A percentile compares a stretch with the other conserved stretches of the same genome.
These are phyloP conservation scores for Pangasius djambal DNA, from an alignment of 2,797 vertebrate species.

Conservation along the genomic window DNA sequence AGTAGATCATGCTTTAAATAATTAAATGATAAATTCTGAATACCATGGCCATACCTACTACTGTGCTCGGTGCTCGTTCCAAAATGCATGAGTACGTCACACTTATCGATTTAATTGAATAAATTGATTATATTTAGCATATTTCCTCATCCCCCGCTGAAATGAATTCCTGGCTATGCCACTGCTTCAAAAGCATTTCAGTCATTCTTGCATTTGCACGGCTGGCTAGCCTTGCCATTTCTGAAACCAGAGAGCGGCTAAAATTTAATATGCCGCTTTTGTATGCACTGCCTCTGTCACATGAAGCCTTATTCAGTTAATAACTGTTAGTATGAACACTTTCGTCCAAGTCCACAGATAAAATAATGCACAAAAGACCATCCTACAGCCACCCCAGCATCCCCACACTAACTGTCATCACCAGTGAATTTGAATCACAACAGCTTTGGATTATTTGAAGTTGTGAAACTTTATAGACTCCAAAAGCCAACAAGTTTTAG, in stretches of 20 bases:
- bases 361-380: not conserved
- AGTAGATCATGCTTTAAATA: not conserved
- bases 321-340: not conserved
- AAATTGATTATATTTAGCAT: not conserved
- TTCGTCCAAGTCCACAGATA: not conserved
- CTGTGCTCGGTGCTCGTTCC: not conserved
- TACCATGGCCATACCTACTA: not conserved
- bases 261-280: not conserved
- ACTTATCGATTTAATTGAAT: not conserved
- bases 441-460: not conserved
- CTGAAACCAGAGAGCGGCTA: not conserved
- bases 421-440: not conserved
- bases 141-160: not conserved
- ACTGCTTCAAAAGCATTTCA: not conserved
- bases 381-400: not conserved
- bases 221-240: not conserved
- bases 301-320: not conserved
- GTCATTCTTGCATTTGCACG: not conserved
- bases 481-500: not conserved
- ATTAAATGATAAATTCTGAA: not conserved
- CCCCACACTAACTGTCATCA: not conserved
- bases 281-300: not conserved
- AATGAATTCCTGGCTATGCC: not conserved
- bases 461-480: not conserved
- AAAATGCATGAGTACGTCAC: not conserved